Percentiles rank a stretch among this genome's conserved stretches.
These are phyloP conservation scores for Ctenoplectra terminalis DNA, from an alignment of 1,140 invertebrate genomes.

Conservation along the genomic window DNA sequence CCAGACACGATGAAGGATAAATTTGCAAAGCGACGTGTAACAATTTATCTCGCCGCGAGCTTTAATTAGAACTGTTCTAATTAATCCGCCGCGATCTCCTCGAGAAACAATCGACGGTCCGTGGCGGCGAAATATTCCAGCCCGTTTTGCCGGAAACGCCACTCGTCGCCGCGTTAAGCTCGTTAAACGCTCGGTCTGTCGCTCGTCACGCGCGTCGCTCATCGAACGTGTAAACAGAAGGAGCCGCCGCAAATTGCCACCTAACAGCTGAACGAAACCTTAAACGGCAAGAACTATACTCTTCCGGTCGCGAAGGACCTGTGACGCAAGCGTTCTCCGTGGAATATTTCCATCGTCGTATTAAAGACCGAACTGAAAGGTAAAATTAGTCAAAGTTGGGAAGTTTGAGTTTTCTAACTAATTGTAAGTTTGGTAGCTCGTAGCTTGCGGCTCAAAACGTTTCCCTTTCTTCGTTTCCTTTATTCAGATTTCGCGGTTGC, in stretches of 20 bases:
- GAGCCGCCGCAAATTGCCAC: neutral
- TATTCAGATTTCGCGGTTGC: too few species aligned
- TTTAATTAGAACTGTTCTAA: slow-evolving; percentile 13
- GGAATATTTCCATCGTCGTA: neutral
- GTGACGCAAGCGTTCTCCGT: neutral
- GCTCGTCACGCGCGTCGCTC: neutral
- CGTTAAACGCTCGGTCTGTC: slow-evolving; percentile 4
- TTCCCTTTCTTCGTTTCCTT: too few species aligned
- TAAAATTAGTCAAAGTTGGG: neutral
- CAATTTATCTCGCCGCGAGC: neutral
- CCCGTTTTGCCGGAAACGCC: neutral
- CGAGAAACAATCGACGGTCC: neutral
- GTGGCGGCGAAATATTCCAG: neutral
- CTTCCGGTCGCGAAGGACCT: neutral
- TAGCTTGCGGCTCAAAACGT: neutral
- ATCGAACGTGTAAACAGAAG: neutral
- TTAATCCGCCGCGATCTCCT: slow-evolving; percentile 4
- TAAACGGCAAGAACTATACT: neutral
- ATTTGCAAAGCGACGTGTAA: neutral
- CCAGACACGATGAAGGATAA: too few species aligned
- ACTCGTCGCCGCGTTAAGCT: slow-evolving; percentile 1
- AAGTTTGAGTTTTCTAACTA: neutral
- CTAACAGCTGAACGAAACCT: neutral
- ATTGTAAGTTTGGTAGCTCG: neutral
- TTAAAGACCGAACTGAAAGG: neutral